These are phyloP conservation scores for Dione vanillae DNA, from an alignment of 2,888 invertebrate species.

Conservation along the genomic window DNA sequence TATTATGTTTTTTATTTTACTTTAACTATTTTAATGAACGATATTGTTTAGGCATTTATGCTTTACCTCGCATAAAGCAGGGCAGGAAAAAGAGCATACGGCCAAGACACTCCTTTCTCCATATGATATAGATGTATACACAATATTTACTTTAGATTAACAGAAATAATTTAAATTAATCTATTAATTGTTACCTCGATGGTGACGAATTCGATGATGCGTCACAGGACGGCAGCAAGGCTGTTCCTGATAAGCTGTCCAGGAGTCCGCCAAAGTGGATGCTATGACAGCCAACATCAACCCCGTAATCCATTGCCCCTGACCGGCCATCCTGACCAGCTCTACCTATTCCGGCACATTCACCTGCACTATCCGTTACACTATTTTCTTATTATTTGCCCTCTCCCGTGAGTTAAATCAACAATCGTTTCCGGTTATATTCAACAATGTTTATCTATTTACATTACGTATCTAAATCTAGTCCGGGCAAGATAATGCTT, in stretches of 20 bases:
- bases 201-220: constrained; percentile 86
- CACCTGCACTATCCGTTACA: constrained; percentile 59
- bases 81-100: too few species aligned
- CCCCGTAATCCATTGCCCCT: constrained; percentile 64
- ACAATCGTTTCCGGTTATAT: constrained; percentile 72
- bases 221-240: constrained; percentile 86
- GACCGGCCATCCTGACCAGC: constrained; percentile 62
- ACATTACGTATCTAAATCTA: constrained; percentile 70
- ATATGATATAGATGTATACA: too few species aligned
- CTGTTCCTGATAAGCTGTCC: constrained; percentile 87
- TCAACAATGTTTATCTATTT: constrained; percentile 74
- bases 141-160: too few species aligned
- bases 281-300: constrained; percentile 69
- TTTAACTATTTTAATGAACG: too few species aligned
- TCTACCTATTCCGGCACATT: constrained; percentile 61
- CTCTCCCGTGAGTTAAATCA: constrained; percentile 60
- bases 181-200: constrained; percentile 77
- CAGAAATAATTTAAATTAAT: not conserved
- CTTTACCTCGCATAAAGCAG: too few species aligned
- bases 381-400: constrained; percentile 52
- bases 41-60: too few species aligned
- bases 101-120: too few species aligned
- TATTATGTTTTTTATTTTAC: too few species aligned
- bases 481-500: constrained; percentile 66
- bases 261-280: constrained; percentile 85